These are phyloP conservation scores for Nineta flava DNA, from an alignment of 2,888 invertebrate species.

Conservation along the genomic window DNA sequence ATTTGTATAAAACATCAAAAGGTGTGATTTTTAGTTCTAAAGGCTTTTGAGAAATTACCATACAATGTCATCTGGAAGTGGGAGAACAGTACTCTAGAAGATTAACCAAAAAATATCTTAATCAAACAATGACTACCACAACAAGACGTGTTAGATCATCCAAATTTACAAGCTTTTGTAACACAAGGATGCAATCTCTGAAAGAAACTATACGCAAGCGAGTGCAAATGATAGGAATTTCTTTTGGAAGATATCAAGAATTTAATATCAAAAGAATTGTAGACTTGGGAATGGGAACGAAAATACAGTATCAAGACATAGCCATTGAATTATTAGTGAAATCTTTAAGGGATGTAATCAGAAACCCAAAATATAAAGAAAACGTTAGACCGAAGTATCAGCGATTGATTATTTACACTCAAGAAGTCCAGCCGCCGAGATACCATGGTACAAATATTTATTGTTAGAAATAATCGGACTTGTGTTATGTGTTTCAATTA, in stretches of 20 bases:
- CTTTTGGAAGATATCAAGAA: too few species aligned
- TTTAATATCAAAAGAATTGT: background rate
- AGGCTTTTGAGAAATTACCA: slow-evolving; percentile 17
- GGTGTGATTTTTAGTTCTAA: background rate
- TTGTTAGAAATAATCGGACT: too few species aligned
- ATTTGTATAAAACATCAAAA: background rate
- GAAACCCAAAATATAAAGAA: slow-evolving; percentile 11
- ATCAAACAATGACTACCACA: slow-evolving; percentile 5
- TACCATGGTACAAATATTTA: too few species aligned
- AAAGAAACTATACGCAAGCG: too few species aligned
- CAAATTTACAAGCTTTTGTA: too few species aligned
- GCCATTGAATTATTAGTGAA: slow-evolving; percentile 7
- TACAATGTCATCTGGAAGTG: slow-evolving; percentile 21
- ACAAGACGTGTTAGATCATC: slow-evolving; percentile 8
- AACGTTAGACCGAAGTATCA: too few species aligned
- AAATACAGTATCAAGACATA: slow-evolving; percentile 10
- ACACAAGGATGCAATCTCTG: too few species aligned
- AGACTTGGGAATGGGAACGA: slow-evolving; percentile 12
- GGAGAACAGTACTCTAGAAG: slow-evolving; percentile 15
- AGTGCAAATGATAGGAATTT: too few species aligned
- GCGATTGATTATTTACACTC: too few species aligned
- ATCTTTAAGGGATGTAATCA: slow-evolving; percentile 12
- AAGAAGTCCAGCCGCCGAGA: too few species aligned
- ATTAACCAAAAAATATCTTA: slow-evolving; percentile 17
- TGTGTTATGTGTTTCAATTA: too few species aligned